phyloP scores from a whole-genome alignment of 2,797 vertebrate species.

The Galago senegalensis region DNA sequence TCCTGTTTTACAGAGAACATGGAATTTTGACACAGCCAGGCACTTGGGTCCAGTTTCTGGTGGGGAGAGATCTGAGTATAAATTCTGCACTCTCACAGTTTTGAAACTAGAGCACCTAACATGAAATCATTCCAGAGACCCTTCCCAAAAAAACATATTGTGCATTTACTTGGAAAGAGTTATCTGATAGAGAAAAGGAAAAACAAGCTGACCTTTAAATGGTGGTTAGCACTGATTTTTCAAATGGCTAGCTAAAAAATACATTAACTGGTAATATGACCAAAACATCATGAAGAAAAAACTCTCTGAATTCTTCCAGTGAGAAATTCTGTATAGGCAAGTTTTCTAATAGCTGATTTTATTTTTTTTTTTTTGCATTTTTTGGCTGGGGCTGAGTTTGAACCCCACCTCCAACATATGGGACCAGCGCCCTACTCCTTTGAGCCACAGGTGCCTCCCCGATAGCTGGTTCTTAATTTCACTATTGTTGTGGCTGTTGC shows the following conservation, averaged over 20 bases:
- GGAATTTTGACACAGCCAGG: neutral
- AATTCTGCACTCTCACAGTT: neutral
- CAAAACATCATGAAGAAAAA: neutral
- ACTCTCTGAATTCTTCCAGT: neutral
- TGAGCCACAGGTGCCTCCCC: too few relatives aligned
- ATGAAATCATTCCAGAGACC: neutral
- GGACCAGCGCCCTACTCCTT: too few relatives aligned
- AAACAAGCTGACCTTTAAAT: neutral
- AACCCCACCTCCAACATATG: too few relatives aligned
- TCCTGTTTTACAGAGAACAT: conserved; percentile 5
- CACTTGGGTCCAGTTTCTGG: neutral
- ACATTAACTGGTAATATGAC: neutral
- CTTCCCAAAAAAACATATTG: neutral
- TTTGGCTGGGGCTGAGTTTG: too few relatives aligned
- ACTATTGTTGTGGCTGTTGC: too few relatives aligned
- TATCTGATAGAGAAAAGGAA: neutral
- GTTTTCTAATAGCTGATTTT: neutral
- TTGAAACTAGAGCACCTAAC: neutral
- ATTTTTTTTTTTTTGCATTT: too few relatives aligned
- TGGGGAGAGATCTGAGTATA: neutral
- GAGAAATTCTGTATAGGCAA: neutral
- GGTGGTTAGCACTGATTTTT: neutral
- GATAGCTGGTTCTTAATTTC: too few relatives aligned
- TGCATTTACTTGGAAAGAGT: neutral
- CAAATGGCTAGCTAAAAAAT: neutral